phyloP scores from a whole-genome alignment of 2,797 vertebrate species.

The Diglossa cyanea region DNA sequence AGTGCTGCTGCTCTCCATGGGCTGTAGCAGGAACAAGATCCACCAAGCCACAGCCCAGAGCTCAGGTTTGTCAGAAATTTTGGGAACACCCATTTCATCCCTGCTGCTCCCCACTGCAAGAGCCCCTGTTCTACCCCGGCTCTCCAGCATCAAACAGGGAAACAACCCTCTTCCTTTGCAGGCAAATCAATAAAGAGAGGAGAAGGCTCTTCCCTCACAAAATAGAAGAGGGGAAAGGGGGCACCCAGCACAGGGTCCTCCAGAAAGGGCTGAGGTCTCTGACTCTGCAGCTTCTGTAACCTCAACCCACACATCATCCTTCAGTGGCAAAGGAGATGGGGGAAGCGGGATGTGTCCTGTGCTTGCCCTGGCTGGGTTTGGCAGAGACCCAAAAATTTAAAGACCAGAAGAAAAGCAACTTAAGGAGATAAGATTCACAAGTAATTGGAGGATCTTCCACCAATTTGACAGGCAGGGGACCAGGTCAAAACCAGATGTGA shows the following conservation, averaged over 20 bases:
- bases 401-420: neutral
- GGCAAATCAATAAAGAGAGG: neutral
- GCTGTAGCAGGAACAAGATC: neutral
- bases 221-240: accelerated
- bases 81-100: neutral
- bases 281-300: neutral
- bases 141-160: accelerated
- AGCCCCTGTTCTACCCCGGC: accelerated
- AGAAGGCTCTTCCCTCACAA: neutral
- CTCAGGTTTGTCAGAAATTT: neutral
- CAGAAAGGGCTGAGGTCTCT: neutral
- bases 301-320: neutral
- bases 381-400: constrained; percentile 1
- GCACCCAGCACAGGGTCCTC: neutral
- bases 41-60: neutral
- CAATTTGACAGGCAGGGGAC: neutral
- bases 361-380: neutral
- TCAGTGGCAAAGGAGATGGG: neutral
- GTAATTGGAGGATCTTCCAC: constrained; percentile 26
- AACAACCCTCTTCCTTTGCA: accelerated
- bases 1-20: accelerated
- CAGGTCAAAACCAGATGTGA: constrained; percentile 25
- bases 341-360: neutral
- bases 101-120: neutral
- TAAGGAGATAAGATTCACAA: constrained; percentile 38